Base-by-base conservation (phyloP, 1,140 invertebrate genomes). In the Drosophila varians region DNA sequence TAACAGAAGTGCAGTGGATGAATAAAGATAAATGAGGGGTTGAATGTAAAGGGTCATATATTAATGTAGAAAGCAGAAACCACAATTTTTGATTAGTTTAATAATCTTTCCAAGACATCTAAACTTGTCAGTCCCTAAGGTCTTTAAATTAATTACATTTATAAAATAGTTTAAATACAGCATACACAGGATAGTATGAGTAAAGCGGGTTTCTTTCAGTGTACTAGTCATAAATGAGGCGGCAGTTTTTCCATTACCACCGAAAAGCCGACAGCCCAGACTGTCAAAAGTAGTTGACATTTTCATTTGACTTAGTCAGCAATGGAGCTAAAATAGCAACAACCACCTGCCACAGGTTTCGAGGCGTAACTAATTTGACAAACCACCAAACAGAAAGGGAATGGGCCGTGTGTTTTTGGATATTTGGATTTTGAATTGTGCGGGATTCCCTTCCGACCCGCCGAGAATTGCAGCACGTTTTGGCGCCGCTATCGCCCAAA, bases 311-410 rank as follows among this genome's bases (percentile, higher is more conserved):
- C 56, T 66, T 40, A 45, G 48, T 72, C 61, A 72, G 57, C 54
- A 18, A 38, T 9, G 16, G 14, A 9, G 34, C 38, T 1, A 36
- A 48, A 74, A 31, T 58, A 77, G 58, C 69, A 43, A 62, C 69
- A 79, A 79, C 76, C 79, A 83, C 79, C 79, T 84, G 79, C 79
- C 68, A 21, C 34, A 57, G 46, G 16, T 51, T 43, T 52, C 53
- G 38, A 42, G 38, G 72, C 82, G 77, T 86, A 86, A 86, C 76
- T 86, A 84, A 84, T 84, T 84, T 73, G 54, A 73, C 61, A 51
- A 60, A 56, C 45, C 74, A 56, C 45, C 74, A 77, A 62, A 77
- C 43, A 57, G 38, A 66, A 45, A 28, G 23, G 12, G 52, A 2
- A 23, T 25, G 21, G 11, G 19, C n/a, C 19, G 19, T 52, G 16